phyloP scores from a whole-genome alignment of 2,113 vertebrate genomes.

The Gallinago paraguaiae region DNA sequence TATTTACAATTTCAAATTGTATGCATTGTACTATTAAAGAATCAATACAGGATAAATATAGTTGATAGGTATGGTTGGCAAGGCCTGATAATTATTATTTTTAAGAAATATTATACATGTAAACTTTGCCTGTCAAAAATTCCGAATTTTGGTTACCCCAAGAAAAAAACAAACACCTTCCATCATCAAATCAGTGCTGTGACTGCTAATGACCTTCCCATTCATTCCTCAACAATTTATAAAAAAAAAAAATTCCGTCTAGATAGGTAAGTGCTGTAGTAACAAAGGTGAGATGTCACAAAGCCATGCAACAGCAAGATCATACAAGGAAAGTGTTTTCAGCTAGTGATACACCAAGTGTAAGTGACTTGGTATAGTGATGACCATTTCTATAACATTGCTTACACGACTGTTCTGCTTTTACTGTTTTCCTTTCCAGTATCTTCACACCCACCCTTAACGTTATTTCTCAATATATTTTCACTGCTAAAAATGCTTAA shows the following conservation, averaged over 20 bases:
- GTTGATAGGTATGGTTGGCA: background rate
- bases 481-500: background rate
- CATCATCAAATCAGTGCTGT: background rate
- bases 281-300: background rate
- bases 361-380: background rate
- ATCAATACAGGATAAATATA: background rate
- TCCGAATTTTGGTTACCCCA: background rate
- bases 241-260: background rate
- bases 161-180: background rate
- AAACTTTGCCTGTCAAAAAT: background rate
- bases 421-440: background rate
- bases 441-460: background rate
- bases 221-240: background rate
- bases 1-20: background rate
- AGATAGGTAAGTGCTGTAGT: background rate
- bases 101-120: background rate
- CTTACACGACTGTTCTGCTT: background rate
- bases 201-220: background rate
- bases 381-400: background rate
- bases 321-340: rapidly evolving
- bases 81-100: background rate
- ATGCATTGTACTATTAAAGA: background rate
- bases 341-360: background rate
- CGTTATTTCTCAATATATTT: background rate
- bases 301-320: background rate